Evolutionary conservation across 2,113 vertebrate species (phyloP), one percentile per base, ranked within the genome.

Genomic region (Esox niger): DNA sequence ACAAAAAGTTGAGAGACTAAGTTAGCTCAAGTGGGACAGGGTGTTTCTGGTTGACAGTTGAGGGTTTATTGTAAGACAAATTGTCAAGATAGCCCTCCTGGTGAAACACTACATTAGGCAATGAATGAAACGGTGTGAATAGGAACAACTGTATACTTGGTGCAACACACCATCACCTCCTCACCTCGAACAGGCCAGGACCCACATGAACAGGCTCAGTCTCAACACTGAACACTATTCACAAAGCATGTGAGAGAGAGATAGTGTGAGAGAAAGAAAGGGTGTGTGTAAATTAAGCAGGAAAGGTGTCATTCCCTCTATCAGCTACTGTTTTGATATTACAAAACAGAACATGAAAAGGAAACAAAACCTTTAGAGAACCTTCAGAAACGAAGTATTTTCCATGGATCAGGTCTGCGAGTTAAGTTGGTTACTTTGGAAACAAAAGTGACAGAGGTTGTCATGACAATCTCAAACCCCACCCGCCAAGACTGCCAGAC

Each of bases 91-190:
- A 95, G 95, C 94, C 95, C 82, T 96, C 95, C 82, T 96, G 90
- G 93, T 94, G 94, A 94, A 88, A 95, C 95, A 98, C 96, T 97
- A 98, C 96, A 94, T 97, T 98, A 98, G 97, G 97, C 96, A 98
- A 91, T 90, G 94, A 95, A 90, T 94, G 93, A 95, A 92, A 95
- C 94, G 95, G 93, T 92, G 93, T 94, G 93, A 90, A 92, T 90
- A 91, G 89, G 92, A 93, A 88, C 88, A 91, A 75, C 85, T 77
- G 54, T 83, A 66, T 86, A 79, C 88, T 89, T 92, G 91, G 95
- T 94, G 94, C 95, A 94, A 95, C 89, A 88, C 96, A 95, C 90
- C 92, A 86, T 96, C 93, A 95, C 95, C 93, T 95, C 90, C 94
- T 88, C 89, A 91, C 87, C 91, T 86, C n/a, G n/a, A 21, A 21